Evolutionary conservation across 2,797 vertebrate genomes (phyloP).

Genomic region (Pelobates cultripes): DNA sequence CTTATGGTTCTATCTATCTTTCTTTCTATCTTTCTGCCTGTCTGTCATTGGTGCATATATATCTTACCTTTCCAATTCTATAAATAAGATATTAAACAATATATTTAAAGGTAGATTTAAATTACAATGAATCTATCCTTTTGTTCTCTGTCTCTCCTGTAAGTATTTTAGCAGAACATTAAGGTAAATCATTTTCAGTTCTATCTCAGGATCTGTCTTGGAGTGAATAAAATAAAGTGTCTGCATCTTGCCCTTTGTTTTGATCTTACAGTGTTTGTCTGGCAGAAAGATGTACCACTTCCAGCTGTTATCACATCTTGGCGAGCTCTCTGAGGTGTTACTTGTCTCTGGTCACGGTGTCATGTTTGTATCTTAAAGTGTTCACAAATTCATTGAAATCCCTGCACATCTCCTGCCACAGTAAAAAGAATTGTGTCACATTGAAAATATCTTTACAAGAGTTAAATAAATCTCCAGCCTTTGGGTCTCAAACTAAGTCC

Average conservation of each 20-base stretch:
- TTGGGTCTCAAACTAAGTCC: no score
- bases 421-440: constrained; percentile 5
- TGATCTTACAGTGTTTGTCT: constrained; percentile 42
- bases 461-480: background rate
- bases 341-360: constrained; percentile 39
- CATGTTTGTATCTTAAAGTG: constrained; percentile 41
- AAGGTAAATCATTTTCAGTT: constrained; percentile 12
- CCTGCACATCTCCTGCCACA: background rate
- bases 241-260: constrained; percentile 42
- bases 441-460: background rate
- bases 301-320: constrained; percentile 47
- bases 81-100: no score
- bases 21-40: no score
- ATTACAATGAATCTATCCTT: no score
- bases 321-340: constrained; percentile 38
- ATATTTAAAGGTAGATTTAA: no score
- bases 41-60: no score
- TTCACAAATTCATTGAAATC: constrained; percentile 34
- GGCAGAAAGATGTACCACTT: constrained; percentile 51
- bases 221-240: constrained; percentile 26
- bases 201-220: constrained; percentile 15
- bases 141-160: background rate
- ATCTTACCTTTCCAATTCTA: no score
- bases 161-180: background rate
- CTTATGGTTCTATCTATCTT: no score